A percentile compares a stretch with the other conserved stretches of the same genome.
Evolutionary conservation across 2,888 invertebrate genomes (phyloP).

Genomic region (Calameuta idolon): DNA sequence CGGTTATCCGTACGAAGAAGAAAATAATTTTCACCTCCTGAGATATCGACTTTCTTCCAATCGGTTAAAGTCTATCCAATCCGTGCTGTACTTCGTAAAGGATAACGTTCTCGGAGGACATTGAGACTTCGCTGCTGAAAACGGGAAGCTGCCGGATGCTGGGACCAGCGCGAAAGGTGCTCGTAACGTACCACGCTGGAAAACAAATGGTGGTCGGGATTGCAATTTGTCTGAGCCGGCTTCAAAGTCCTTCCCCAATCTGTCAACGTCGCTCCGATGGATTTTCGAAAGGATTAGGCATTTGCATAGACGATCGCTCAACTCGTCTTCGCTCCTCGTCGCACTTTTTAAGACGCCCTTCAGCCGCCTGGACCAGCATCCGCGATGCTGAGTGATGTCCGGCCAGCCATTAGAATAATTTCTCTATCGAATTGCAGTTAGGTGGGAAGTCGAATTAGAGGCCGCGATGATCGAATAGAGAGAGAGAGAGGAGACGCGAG

Average conservation of each 20-base stretch:
- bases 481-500: too few relatives aligned
- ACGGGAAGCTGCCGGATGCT: background rate
- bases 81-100: background rate
- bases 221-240: conserved; percentile 26
- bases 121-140: background rate
- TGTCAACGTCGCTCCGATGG: conserved; percentile 63
- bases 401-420: background rate
- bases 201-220: conserved; percentile 44
- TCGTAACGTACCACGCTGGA: conserved; percentile 5
- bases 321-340: conserved; percentile 32
- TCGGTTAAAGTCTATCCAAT: background rate
- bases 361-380: background rate
- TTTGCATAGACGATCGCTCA: conserved; percentile 66
- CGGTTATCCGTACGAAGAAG: background rate
- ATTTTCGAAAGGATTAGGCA: conserved; percentile 64
- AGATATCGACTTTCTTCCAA: background rate
- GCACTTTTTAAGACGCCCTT: background rate
- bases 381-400: background rate
- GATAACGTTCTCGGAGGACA: background rate
- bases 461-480: too few relatives aligned
- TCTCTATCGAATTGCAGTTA: background rate
- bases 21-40: background rate
- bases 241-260: conserved; percentile 47
- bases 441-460: too few relatives aligned
- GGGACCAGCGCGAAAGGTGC: background rate